phyloP scores from a whole-genome alignment of 2,888 invertebrate species.

The Mechanitis messenoides region DNA sequence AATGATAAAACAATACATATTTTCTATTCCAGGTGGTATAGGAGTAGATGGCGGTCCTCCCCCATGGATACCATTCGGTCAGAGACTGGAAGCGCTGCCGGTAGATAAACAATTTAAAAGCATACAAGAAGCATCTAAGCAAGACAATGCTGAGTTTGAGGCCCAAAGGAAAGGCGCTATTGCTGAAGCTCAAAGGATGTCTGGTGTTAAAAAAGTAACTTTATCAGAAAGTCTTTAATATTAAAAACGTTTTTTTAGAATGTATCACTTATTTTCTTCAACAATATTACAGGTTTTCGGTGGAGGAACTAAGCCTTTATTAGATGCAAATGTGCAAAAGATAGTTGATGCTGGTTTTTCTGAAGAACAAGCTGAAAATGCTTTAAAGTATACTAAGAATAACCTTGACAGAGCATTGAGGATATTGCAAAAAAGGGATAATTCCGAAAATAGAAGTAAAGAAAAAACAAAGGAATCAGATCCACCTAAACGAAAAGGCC shows the following conservation, averaged over 20 bases:
- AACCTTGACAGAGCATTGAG: constrained; percentile 84
- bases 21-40: constrained; percentile 58
- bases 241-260: too few species aligned
- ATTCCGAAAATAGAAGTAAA: constrained; percentile 64
- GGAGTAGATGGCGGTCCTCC: constrained; percentile 88
- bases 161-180: constrained; percentile 93
- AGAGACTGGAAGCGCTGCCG: constrained; percentile 79
- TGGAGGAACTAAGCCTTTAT: constrained; percentile 79
- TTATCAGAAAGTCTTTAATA: constrained; percentile 4
- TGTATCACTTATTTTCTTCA: constrained; percentile 3
- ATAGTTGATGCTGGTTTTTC: constrained; percentile 88
- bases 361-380: constrained; percentile 85
- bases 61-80: constrained; percentile 94
- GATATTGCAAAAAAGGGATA: constrained; percentile 78
- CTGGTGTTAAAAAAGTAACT: constrained; percentile 74
- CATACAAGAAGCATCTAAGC: constrained; percentile 76
- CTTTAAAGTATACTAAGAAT: constrained; percentile 82
- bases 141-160: constrained; percentile 90
- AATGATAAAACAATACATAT: neutral
- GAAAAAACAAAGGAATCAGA: constrained; percentile 65
- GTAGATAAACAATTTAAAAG: constrained; percentile 84
- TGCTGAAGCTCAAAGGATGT: constrained; percentile 86
- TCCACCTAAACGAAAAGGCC: constrained; percentile 63
- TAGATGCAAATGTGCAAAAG: constrained; percentile 86
- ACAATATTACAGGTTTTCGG: constrained; percentile 72